Evolutionary conservation across 2,113 vertebrate genomes (phyloP).

Genomic region (Heliornis fulica): DNA sequence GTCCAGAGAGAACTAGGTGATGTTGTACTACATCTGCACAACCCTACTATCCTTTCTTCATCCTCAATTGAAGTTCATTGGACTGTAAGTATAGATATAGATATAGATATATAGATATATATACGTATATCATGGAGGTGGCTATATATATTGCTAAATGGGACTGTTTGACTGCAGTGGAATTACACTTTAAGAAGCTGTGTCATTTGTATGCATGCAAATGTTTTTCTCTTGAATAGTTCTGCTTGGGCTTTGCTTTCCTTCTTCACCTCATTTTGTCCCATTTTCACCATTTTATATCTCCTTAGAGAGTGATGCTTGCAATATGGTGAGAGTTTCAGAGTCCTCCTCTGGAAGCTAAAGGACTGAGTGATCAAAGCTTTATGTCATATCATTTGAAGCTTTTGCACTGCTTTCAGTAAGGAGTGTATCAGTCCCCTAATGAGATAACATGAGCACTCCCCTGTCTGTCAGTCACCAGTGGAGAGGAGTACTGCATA

Average conservation of each 20-base stretch:
- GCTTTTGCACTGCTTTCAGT: background rate
- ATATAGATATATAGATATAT: too few relatives aligned
- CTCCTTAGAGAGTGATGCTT: background rate
- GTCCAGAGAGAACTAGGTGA: slow-evolving; percentile 94
- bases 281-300: background rate
- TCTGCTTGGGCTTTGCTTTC: background rate
- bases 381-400: background rate
- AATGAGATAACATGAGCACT: background rate
- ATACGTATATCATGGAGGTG: background rate
- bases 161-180: background rate
- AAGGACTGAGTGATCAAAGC: background rate
- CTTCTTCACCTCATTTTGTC: background rate
- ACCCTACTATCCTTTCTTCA: slow-evolving; percentile 95
- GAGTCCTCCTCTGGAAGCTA: background rate
- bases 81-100: slow-evolving; percentile 89
- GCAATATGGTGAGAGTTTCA: background rate
- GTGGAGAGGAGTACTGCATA: background rate
- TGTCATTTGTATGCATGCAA: background rate
- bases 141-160: background rate
- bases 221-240: background rate
- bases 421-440: background rate
- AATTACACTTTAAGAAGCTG: background rate
- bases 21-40: slow-evolving; percentile 93
- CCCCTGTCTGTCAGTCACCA: background rate
- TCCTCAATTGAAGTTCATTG: slow-evolving; percentile 96